Evolutionary conservation across 2,888 invertebrate genomes (phyloP), one percentile per base, ranked within the genome.

Genomic region (Iphiclides podalirius): DNA sequence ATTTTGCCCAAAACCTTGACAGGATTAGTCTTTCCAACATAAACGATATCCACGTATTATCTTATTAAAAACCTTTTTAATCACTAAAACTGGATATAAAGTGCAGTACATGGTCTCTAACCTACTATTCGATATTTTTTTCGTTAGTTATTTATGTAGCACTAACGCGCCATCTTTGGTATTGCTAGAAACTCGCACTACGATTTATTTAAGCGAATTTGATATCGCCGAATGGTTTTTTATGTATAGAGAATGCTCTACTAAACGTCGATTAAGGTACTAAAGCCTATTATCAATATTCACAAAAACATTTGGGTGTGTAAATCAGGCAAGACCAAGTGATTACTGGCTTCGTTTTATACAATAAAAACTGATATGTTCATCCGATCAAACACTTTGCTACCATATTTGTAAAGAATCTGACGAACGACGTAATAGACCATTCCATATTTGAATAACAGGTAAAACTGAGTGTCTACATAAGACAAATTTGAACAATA

Each of bases 251-350:
- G n/a, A 23, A 20, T 34, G 15, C 34, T 14, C 12, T 1, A 23
- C 26, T 15, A 17, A 47, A 40, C 41, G 31, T 31, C 13, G 12
- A 2, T 12, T 26, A 41, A 13, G 12, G 28, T 36, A 16, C 26
- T 1, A 40, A 34, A 13, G 12, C 12, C 17, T 35, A 12, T 7
- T n/a, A 40, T 40, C 16, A 26, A 40, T 13, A 14, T 26, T 12
- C 8, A 33, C 31, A 48, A 42, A 37, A 48, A 48, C 17, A 11
- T 26, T 36, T 4, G 12, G n/a, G 31, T 20, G 33, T 17, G 23
- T 35, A 23, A 6, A 6, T 26, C 12, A n/a, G 11, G 16, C 35
- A 35, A 36, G 43, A n/a, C 26, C 36, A 12, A 35, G 17, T 31
- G 14, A 14, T 16, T 17, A 41, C 36, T 17, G n/a, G 14, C 12